phyloP scores from a whole-genome alignment of 2,888 invertebrate genomes.

The Plebejus anna region DNA sequence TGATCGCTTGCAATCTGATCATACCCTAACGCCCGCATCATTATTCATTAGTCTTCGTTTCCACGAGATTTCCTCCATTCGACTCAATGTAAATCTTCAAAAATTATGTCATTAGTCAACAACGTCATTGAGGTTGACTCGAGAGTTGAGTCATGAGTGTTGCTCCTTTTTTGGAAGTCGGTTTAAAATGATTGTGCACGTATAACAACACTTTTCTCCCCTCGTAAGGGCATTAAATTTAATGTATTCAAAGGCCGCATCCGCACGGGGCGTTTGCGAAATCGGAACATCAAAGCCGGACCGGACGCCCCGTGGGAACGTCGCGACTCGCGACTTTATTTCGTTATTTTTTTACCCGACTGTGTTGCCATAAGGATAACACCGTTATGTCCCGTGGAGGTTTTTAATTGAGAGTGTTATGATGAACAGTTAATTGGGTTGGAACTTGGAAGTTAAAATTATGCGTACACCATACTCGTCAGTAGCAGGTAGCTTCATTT shows the following conservation, averaged over 20 bases:
- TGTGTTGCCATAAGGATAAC: slow-evolving; percentile 31
- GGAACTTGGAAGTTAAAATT: neutral
- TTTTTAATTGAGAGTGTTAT: neutral
- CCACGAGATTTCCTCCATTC: too few relatives aligned
- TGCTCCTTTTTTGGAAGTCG: neutral
- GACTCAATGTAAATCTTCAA: too few relatives aligned
- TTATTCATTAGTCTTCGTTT: too few relatives aligned
- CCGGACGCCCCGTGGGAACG: slow-evolving; percentile 60
- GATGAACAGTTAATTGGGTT: neutral
- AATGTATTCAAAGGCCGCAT: slow-evolving; percentile 23
- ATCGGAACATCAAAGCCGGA: slow-evolving; percentile 49
- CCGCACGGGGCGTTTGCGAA: slow-evolving; percentile 28
- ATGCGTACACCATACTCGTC: neutral
- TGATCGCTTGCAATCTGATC: too few relatives aligned
- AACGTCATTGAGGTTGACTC: too few relatives aligned
- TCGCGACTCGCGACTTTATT: slow-evolving; percentile 52
- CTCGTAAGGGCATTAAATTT: neutral
- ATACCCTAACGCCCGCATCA: too few relatives aligned
- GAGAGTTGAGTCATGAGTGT: too few relatives aligned
- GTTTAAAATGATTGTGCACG: neutral
- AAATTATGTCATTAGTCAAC: too few relatives aligned
- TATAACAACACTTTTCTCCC: neutral
- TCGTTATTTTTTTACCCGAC: slow-evolving; percentile 48
- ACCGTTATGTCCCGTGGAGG: neutral
- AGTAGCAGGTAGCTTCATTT: too few relatives aligned